Percentiles rank a stretch among this genome's conserved stretches.
phyloP scores from a whole-genome alignment of 2,797 vertebrate genomes.

The Pygocentrus nattereri region DNA sequence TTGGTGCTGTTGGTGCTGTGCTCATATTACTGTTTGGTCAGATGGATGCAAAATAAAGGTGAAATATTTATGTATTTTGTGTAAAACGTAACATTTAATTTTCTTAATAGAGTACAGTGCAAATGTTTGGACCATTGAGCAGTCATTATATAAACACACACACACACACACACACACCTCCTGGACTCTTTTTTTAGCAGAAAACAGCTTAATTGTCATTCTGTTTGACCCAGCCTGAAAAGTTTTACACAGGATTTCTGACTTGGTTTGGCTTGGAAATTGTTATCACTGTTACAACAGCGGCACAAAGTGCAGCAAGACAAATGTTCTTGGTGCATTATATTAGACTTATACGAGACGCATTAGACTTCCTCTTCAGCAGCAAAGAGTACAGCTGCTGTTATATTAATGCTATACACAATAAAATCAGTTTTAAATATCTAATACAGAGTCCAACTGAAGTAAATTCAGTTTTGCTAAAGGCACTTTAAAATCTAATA shows the following conservation, averaged over 20 bases:
- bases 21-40: neutral
- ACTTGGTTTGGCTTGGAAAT: neutral
- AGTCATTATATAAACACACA: too few relatives aligned
- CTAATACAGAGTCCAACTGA: neutral
- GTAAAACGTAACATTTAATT: neutral
- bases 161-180: neutral
- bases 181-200: neutral
- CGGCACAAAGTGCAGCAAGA: neutral
- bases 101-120: neutral
- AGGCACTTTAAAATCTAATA: neutral
- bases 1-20: neutral
- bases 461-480: neutral
- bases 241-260: neutral
- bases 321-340: neutral
- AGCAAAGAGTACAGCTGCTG: neutral
- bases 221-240: neutral
- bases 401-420: neutral
- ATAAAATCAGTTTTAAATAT: neutral
- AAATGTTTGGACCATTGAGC: neutral
- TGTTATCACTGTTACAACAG: neutral
- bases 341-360: too few relatives aligned
- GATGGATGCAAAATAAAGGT: neutral
- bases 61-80: neutral
- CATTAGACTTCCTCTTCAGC: neutral
- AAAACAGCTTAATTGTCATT: neutral